These are phyloP conservation scores for Chondrilla cf. caribensis DNA, from an alignment of 37 sponge, comb jelly and placozoan genomes.

Conservation along the genomic window DNA sequence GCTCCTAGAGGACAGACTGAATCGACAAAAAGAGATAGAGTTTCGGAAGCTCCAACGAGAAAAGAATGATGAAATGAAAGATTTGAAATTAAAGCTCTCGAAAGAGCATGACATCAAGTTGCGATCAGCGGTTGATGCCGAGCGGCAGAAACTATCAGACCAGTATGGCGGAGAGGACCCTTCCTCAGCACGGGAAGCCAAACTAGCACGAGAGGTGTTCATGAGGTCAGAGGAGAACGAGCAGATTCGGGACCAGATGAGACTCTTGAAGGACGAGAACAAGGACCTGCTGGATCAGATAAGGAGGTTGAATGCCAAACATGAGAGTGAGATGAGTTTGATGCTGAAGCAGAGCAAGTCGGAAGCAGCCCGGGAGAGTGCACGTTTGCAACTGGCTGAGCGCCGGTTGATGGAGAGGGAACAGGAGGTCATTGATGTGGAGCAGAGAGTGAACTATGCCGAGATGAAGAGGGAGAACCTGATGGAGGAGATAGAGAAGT, in stretches of 20 bases:
- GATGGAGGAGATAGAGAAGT: conserved; percentile 39
- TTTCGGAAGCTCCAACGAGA: conserved; percentile 35
- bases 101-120: conserved; percentile 47
- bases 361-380: conserved; percentile 46
- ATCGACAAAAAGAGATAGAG: conserved; percentile 47
- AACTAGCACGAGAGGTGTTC: conserved; percentile 64
- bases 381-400: conserved; percentile 68
- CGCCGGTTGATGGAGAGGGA: conserved; percentile 66
- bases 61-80: conserved; percentile 63
- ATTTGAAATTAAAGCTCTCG: conserved; percentile 25
- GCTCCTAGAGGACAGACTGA: conserved; percentile 47
- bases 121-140: conserved; percentile 24
- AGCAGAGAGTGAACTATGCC: conserved; percentile 44
- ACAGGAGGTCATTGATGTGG: conserved; percentile 39
- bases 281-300: conserved; percentile 46
- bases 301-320: conserved; percentile 53
- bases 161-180: conserved; percentile 36
- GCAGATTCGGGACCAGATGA: conserved; percentile 42
- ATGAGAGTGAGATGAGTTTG: conserved; percentile 36
- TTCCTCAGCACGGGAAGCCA: conserved; percentile 21
- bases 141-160: conserved; percentile 30
- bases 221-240: conserved; percentile 47
- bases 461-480: conserved; percentile 56
- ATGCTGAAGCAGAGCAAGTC: conserved; percentile 52
- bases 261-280: conserved; percentile 44